Evolutionary conservation across 2,797 vertebrate genomes (phyloP).

Genomic region (Cottoperca gobio): DNA sequence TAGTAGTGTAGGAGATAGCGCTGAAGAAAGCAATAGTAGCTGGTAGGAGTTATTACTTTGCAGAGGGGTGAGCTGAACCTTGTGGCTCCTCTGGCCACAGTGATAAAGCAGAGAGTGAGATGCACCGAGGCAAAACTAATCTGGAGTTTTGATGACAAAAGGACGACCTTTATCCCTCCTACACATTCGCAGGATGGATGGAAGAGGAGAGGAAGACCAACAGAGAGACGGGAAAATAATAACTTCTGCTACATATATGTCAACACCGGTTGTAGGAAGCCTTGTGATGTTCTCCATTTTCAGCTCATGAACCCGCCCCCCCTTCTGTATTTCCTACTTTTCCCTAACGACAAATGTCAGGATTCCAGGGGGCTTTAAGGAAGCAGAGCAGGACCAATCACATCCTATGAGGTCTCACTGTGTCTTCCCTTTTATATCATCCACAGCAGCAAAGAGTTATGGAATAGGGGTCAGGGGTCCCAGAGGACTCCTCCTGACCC

Average conservation of each 20-base stretch:
- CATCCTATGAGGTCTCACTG: constrained; percentile 64
- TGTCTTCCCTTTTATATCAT: constrained; percentile 68
- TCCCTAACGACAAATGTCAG: constrained; percentile 72
- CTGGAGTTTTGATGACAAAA: constrained; percentile 85
- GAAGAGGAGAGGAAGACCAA: constrained; percentile 59
- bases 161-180: constrained; percentile 84
- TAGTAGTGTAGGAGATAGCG: constrained; percentile 69
- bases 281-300: constrained; percentile 70
- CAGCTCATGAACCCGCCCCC: constrained; percentile 50
- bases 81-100: constrained; percentile 78
- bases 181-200: constrained; percentile 73
- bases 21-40: constrained; percentile 67
- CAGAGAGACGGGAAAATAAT: constrained; percentile 74
- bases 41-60: constrained; percentile 78
- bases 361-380: constrained; percentile 66
- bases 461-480: constrained; percentile 70
- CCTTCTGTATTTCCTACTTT: constrained; percentile 61
- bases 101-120: constrained; percentile 81
- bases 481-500: constrained; percentile 58
- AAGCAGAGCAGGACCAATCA: constrained; percentile 69
- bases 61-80: constrained; percentile 77
- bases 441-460: constrained; percentile 65
- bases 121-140: constrained; percentile 85
- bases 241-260: constrained; percentile 80
- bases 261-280: constrained; percentile 66